phyloP scores from a whole-genome alignment of 2,797 vertebrate genomes.

The Adrianichthys oophorus region DNA sequence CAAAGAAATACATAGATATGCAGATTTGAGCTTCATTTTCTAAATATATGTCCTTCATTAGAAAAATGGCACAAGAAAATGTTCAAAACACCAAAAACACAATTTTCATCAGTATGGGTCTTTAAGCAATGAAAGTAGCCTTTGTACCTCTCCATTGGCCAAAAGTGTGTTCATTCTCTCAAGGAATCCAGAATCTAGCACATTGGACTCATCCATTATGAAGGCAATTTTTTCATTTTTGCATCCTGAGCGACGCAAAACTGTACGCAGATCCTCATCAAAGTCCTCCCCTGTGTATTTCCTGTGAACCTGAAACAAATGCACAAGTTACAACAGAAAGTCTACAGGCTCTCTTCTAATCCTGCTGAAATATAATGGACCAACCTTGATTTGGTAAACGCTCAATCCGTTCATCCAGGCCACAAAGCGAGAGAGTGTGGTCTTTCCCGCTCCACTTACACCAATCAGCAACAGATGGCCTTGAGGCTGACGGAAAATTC shows the following conservation, averaged over 20 bases:
- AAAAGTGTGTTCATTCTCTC: conserved; percentile 98
- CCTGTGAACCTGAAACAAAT: conserved; percentile 86
- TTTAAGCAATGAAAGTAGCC: too few relatives aligned
- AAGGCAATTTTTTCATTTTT: conserved; percentile 99
- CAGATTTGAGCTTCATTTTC: too few relatives aligned
- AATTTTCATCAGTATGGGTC: too few relatives aligned
- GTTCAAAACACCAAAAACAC: too few relatives aligned
- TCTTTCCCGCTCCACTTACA: conserved; percentile 97
- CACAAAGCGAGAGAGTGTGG: conserved; percentile 95
- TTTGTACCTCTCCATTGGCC: conserved; percentile 94
- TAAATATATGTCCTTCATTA: too few relatives aligned
- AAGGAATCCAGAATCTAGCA: conserved; percentile 96
- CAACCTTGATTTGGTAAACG: conserved; percentile 98
- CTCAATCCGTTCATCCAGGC: conserved; percentile 99
- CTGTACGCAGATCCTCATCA: conserved; percentile 94
- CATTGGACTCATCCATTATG: conserved; percentile 99
- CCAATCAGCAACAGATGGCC: conserved; percentile 97
- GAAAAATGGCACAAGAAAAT: too few relatives aligned
- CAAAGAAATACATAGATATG: too few relatives aligned
- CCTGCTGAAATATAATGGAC: conserved; percentile 1
- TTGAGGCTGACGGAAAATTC: conserved; percentile 99
- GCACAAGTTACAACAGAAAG: background rate
- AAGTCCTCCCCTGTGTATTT: conserved; percentile 99
- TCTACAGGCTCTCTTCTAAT: background rate
- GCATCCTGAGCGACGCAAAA: conserved; percentile 93